phyloP scores from a whole-genome alignment of 2,888 invertebrate genomes.

The Fragum fragum region DNA sequence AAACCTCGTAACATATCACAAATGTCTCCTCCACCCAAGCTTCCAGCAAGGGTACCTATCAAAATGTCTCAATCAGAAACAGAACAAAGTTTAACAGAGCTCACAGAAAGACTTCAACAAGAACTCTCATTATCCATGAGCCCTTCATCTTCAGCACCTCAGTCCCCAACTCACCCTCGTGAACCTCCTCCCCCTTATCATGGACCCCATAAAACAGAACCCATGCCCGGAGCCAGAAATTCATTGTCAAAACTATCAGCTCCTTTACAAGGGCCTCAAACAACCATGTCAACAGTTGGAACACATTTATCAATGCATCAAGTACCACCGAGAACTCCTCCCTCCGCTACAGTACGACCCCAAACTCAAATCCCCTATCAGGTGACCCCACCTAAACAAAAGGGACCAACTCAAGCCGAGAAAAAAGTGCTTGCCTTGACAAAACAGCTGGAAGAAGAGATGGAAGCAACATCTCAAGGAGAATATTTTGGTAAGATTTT shows the following conservation, averaged over 20 bases:
- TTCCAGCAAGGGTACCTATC: constrained; percentile 79
- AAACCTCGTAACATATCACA: constrained; percentile 50
- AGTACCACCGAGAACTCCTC: constrained; percentile 60
- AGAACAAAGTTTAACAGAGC: constrained; percentile 82
- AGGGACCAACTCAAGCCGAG: constrained; percentile 82
- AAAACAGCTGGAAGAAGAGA: constrained; percentile 87
- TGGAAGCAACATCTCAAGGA: constrained; percentile 97
- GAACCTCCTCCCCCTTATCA: constrained; percentile 85
- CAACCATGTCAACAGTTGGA: constrained; percentile 40
- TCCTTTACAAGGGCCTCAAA: constrained; percentile 57
- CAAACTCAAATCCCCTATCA: constrained; percentile 76
- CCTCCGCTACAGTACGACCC: constrained; percentile 66
- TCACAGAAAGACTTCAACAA: constrained; percentile 83
- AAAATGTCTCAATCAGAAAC: constrained; percentile 76
- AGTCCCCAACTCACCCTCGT: constrained; percentile 57
- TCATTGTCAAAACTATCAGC: constrained; percentile 54
- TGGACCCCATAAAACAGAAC: constrained; percentile 85
- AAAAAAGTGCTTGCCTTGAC: constrained; percentile 84
- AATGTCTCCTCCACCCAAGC: constrained; percentile 72
- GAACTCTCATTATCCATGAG: constrained; percentile 76
- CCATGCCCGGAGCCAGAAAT: constrained; percentile 73
- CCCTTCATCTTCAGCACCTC: constrained; percentile 66
- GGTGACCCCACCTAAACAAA: constrained; percentile 76
- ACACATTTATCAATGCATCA: constrained; percentile 33
- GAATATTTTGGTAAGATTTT: constrained; percentile 95